Percentiles rank a stretch among this genome's conserved stretches.
Evolutionary conservation across 2,113 vertebrate species (phyloP).

Genomic region (Sturnus vulgaris): DNA sequence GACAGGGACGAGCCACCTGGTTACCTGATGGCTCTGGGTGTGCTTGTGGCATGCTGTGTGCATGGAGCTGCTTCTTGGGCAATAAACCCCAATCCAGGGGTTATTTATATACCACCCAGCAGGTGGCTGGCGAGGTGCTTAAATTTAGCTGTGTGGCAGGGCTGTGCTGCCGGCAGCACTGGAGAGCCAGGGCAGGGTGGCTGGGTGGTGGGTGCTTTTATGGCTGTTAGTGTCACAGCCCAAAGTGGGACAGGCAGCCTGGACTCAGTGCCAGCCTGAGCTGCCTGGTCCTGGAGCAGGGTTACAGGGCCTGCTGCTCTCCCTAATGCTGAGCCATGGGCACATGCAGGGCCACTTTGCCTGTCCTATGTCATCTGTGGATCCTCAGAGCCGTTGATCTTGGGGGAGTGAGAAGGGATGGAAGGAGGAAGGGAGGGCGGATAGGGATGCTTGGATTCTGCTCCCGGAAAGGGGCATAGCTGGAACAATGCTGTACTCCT

Average conservation of each 20-base stretch:
- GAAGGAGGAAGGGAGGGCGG: rapidly evolving
- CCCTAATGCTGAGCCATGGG: not conserved
- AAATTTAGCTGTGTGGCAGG: not conserved
- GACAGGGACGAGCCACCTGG: too few species aligned
- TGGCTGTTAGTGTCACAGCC: not conserved
- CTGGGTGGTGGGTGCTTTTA: not conserved
- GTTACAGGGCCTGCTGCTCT: not conserved
- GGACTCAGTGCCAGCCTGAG: not conserved
- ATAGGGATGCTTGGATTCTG: not conserved
- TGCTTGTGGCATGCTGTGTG: not conserved
- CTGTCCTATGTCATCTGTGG: not conserved
- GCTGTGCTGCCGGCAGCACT: rapidly evolving
- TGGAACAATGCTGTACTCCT: not conserved
- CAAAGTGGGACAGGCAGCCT: rapidly evolving
- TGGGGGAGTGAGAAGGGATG: not conserved
- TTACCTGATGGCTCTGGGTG: not conserved
- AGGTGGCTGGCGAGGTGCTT: not conserved
- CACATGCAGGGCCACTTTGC: not conserved
- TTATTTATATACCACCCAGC: not conserved
- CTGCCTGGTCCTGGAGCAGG: not conserved
- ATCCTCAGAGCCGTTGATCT: not conserved
- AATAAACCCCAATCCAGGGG: not conserved
- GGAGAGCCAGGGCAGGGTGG: not conserved
- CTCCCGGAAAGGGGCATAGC: not conserved
- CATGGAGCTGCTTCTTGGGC: not conserved